Evolutionary conservation across 2,888 invertebrate species (phyloP).

Genomic region (Apodemia duryi): DNA sequence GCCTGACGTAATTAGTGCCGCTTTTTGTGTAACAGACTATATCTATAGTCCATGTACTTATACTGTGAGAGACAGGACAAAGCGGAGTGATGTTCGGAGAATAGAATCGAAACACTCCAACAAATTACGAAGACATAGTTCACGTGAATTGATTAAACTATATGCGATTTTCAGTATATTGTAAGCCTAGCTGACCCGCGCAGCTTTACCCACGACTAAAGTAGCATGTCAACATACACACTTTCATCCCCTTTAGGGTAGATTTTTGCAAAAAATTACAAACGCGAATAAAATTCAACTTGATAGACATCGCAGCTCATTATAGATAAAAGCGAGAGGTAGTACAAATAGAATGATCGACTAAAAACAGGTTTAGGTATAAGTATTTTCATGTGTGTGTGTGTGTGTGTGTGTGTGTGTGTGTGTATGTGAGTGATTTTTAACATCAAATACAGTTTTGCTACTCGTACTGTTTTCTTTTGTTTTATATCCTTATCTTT

Average conservation of each 20-base stretch:
- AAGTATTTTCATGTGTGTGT: too few relatives aligned
- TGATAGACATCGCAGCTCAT: slow-evolving; percentile 19
- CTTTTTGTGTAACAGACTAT: slow-evolving; percentile 6
- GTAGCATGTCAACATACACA: too few relatives aligned
- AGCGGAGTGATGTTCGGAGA: neutral
- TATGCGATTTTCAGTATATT: neutral
- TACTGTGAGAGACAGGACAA: neutral
- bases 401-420: too few relatives aligned
- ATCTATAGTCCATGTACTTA: neutral
- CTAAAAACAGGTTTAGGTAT: too few relatives aligned
- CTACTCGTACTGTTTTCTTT: too few relatives aligned
- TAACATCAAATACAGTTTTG: too few relatives aligned
- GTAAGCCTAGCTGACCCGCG: neutral
- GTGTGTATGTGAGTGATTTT: too few relatives aligned
- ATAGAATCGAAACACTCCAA: slow-evolving; percentile 2
- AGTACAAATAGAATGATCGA: neutral
- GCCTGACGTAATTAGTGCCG: slow-evolving; percentile 19
- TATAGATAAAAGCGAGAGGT: slow-evolving; percentile 21
- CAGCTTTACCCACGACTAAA: too few relatives aligned
- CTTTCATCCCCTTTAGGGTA: too few relatives aligned
- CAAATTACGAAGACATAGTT: neutral
- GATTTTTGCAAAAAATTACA: too few relatives aligned
- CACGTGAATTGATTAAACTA: neutral
- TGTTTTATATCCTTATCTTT: too few relatives aligned
- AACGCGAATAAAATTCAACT: slow-evolving; percentile 7